phyloP scores from a whole-genome alignment of 2,888 invertebrate genomes.

The Drosophila colorata region DNA sequence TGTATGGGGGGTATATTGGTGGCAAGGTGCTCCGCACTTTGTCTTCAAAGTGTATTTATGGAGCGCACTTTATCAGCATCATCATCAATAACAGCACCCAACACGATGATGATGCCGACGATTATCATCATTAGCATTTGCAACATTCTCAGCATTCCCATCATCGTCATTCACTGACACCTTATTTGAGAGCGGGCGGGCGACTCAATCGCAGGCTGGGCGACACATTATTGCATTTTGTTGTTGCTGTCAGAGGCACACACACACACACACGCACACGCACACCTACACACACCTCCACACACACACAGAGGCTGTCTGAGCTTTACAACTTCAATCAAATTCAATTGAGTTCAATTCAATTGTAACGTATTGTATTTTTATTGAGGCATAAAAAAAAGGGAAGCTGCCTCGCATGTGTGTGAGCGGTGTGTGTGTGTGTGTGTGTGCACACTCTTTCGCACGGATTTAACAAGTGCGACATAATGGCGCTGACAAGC shows the following conservation, averaged over 20 bases:
- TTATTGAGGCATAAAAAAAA: slow-evolving; percentile 79
- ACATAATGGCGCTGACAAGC: slow-evolving; percentile 77
- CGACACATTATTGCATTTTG: slow-evolving; percentile 73
- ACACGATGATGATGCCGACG: slow-evolving; percentile 7
- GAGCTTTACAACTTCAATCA: slow-evolving; percentile 81
- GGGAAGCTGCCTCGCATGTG: slow-evolving; percentile 49
- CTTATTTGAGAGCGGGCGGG: slow-evolving; percentile 33
- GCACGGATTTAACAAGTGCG: slow-evolving; percentile 76
- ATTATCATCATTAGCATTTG: slow-evolving; percentile 5
- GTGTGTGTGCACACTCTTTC: slow-evolving; percentile 41
- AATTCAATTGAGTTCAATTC: slow-evolving; percentile 81
- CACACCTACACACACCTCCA: slow-evolving; percentile 14
- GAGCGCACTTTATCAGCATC: slow-evolving; percentile 60
- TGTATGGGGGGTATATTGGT: neutral
- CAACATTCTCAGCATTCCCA: slow-evolving; percentile 8
- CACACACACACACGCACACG: slow-evolving; percentile 11
- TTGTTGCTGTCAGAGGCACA: slow-evolving; percentile 40
- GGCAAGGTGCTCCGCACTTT: slow-evolving; percentile 39
- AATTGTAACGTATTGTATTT: slow-evolving; percentile 81
- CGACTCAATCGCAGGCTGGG: slow-evolving; percentile 22
- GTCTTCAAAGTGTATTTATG: slow-evolving; percentile 70
- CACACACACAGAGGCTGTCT: slow-evolving; percentile 49
- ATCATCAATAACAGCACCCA: slow-evolving; percentile 18
- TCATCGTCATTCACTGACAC: slow-evolving; percentile 48
- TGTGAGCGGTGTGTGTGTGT: slow-evolving; percentile 11